phyloP scores from a whole-genome alignment of 2,888 invertebrate species.

The Abscondita cerata region DNA sequence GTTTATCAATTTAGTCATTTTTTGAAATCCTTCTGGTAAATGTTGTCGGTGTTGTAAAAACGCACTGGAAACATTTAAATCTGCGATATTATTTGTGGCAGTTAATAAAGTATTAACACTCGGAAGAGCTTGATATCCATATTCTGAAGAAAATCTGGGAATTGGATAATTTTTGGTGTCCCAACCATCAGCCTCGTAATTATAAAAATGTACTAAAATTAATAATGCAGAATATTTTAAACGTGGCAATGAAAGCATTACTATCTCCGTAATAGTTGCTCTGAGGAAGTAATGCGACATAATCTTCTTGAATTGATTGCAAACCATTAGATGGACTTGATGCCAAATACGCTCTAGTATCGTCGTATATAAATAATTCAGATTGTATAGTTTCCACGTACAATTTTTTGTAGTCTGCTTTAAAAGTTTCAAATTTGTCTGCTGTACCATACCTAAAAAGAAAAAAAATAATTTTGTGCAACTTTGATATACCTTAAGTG shows the following conservation, averaged over 20 bases:
- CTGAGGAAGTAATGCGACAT: slow-evolving; percentile 79
- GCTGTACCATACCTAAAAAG: slow-evolving; percentile 61
- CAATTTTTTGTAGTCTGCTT: slow-evolving; percentile 79
- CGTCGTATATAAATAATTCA: slow-evolving; percentile 68
- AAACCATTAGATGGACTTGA: slow-evolving; percentile 94
- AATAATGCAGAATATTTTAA: background rate
- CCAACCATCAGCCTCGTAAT: slow-evolving; percentile 85
- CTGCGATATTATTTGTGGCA: slow-evolving; percentile 62
- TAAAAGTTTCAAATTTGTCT: slow-evolving; percentile 50
- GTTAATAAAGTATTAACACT: slow-evolving; percentile 71
- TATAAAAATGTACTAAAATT: slow-evolving; percentile 84
- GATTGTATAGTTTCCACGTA: slow-evolving; percentile 80
- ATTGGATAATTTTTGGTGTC: slow-evolving; percentile 76
- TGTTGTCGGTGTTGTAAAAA: slow-evolving; percentile 87
- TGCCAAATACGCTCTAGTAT: slow-evolving; percentile 72
- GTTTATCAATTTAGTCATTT: slow-evolving; percentile 66
- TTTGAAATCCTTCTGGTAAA: slow-evolving; percentile 74
- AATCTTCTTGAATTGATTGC: slow-evolving; percentile 75
- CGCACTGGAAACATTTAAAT: slow-evolving; percentile 63
- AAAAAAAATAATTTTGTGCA: background rate
- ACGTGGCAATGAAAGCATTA: slow-evolving; percentile 51
- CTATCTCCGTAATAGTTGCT: slow-evolving; percentile 85
- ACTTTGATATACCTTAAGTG: background rate
- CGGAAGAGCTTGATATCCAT: slow-evolving; percentile 92
- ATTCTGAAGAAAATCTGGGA: slow-evolving; percentile 93